Conservation (phyloP, 2,113 vertebrate genomes). For the Prolemur simus region DNA sequence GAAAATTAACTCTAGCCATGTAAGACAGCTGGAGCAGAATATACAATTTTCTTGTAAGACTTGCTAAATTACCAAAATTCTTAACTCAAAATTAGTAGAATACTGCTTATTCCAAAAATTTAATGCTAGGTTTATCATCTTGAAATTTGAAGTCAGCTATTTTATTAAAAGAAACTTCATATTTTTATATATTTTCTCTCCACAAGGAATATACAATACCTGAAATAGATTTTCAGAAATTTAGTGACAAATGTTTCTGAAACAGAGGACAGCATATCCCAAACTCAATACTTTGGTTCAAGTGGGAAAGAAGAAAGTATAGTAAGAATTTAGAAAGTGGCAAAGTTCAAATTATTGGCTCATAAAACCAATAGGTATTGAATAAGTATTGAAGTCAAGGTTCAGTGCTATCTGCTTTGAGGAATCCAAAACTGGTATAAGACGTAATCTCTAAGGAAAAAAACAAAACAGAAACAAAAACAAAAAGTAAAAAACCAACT, state of each 20-base stretch:
- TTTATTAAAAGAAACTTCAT: background rate
- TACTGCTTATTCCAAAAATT: background rate
- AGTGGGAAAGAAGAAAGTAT: background rate
- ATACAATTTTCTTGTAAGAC: background rate
- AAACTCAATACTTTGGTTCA: background rate
- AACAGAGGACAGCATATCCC: background rate
- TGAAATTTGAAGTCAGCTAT: background rate
- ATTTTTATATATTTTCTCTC: background rate
- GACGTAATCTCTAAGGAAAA: background rate
- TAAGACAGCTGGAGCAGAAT: background rate
- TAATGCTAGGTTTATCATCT: background rate
- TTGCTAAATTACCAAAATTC: background rate
- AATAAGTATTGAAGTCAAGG: background rate
- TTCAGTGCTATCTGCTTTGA: background rate
- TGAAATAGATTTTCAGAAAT: background rate
- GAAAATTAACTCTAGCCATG: background rate
- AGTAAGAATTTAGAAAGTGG: background rate
- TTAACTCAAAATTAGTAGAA: background rate
- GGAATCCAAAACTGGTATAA: background rate
- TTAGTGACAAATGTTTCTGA: background rate
- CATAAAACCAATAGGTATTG: background rate
- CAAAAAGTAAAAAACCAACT: background rate
- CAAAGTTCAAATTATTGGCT: background rate
- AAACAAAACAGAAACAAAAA: background rate
- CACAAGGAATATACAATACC: background rate